Evolutionary conservation across 2,888 invertebrate genomes (phyloP).

Genomic region (Drosophila limbata): DNA sequence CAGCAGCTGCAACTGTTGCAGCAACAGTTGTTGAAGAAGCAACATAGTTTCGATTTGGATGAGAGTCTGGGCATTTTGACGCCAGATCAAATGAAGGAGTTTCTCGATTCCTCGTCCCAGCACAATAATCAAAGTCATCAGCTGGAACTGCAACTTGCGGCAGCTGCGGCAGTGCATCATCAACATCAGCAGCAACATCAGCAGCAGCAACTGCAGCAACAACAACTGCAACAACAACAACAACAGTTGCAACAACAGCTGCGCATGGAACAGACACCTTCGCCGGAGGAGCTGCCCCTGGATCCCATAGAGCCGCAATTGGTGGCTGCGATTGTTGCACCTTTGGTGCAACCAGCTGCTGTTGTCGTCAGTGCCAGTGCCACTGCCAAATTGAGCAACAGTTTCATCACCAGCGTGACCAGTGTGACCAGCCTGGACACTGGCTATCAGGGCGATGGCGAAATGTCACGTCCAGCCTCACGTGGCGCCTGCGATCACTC

Average conservation of each 20-base stretch:
- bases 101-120: conserved; percentile 86
- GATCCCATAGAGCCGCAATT: conserved; percentile 88
- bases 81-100: conserved; percentile 94
- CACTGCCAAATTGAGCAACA: conserved; percentile 89
- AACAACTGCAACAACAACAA: conserved; percentile 17
- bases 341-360: conserved; percentile 14
- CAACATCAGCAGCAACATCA: conserved; percentile 76
- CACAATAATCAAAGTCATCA: conserved; percentile 82
- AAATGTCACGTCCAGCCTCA: conserved; percentile 94
- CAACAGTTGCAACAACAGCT: conserved; percentile 84
- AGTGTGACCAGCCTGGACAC: conserved; percentile 96
- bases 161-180: conserved; percentile 50
- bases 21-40: conserved; percentile 86
- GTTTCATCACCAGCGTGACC: conserved; percentile 94
- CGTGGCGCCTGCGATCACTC: conserved; percentile 91
- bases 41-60: conserved; percentile 92
- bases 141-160: conserved; percentile 85
- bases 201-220: conserved; percentile 57
- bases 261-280: conserved; percentile 92
- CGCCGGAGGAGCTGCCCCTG: conserved; percentile 93
- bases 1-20: conserved; percentile 67
- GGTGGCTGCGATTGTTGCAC: conserved; percentile 67
- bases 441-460: conserved; percentile 97
- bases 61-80: conserved; percentile 95
- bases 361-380: conserved; percentile 65